Evolutionary conservation across 2,113 vertebrate genomes (phyloP), one percentile per base, ranked within the genome.

Genomic region (Blennius ocellaris): DNA sequence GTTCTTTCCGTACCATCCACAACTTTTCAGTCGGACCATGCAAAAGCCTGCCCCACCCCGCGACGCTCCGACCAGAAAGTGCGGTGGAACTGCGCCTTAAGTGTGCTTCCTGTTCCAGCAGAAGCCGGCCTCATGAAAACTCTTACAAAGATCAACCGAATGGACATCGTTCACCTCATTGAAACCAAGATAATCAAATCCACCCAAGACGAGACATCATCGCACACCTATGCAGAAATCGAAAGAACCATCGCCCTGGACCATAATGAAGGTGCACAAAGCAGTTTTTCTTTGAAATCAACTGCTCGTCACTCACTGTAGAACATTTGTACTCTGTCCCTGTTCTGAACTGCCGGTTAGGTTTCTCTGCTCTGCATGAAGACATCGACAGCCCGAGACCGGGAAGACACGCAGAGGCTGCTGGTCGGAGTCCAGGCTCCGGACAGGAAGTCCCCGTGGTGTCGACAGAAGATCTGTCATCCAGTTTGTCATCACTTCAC

Each of bases 141-240:
- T 78, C 94, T 99, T 17, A 98, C 96, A 1, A 97, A 96, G 90
- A 98, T 99, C 90, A 98, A 98, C 79, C 93, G 97, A 6, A 98
- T 98, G 97, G 97, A 99, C 84, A 98, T 99, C 0, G 97, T 98
- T 62, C 97, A 98, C 80, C 94, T 99, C 11, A 95, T 98, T 90
- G 94, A 98, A 92, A 94, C 92, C 72, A 96, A 93, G 48, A 92
- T 94, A 12, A 88, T 89, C 5, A 94, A 96, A 82, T 90, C 93
- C 1, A 30, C 66, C 60, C 92, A 92, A 85, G 93, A 92, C 5
- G 95, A 92, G 1, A 86, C 87, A 4, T 76, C 93, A 45, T 80
- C 93, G n/a, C 93, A 94, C 37, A 93, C 95, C 1, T 97, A 96
- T 55, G 84, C 93, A 10, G 97, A 98, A 83, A 96, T 97, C 0